A percentile compares a stretch with the other conserved stretches of the same genome.
Evolutionary conservation across 2,888 invertebrate genomes (phyloP).

Genomic region (Eutolmus rufibarbis): DNA sequence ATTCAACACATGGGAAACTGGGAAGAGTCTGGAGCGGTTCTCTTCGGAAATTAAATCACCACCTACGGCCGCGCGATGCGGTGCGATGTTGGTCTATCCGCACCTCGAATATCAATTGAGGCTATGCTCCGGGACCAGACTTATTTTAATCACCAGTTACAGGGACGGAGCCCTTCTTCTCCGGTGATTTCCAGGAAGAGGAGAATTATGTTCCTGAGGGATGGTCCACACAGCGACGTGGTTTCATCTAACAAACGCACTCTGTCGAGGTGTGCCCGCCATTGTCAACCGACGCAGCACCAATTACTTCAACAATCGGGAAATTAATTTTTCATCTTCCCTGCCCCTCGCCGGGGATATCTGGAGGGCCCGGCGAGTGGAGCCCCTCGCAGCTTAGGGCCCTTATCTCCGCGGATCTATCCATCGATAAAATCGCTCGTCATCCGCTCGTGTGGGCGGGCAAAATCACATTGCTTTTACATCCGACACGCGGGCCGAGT

Average conservation of each 20-base stretch:
- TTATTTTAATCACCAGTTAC: neutral
- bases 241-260: neutral
- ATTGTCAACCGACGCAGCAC: constrained; percentile 26
- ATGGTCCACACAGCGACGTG: neutral
- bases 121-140: neutral
- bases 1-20: neutral
- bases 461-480: constrained; percentile 1
- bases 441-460: constrained; percentile 21
- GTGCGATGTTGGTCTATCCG: constrained; percentile 7
- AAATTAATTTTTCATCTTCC: constrained; percentile 35
- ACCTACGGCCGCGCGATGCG: neutral
- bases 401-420: constrained; percentile 24
- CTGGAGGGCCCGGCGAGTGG: neutral
- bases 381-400: neutral
- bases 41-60: constrained; percentile 23
- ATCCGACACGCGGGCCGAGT: neutral
- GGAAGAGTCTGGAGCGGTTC: neutral
- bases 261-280: constrained; percentile 8
- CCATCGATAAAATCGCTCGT: constrained; percentile 22
- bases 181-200: constrained; percentile 21
- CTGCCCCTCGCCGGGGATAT: neutral
- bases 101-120: constrained; percentile 3
- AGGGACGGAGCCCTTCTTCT: neutral
- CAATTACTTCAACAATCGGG: constrained; percentile 38
- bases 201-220: constrained; percentile 8